A percentile compares a stretch with the other conserved stretches of the same genome.
phyloP scores from a whole-genome alignment of 2,113 vertebrate species.

The Lampris megalopsis region DNA sequence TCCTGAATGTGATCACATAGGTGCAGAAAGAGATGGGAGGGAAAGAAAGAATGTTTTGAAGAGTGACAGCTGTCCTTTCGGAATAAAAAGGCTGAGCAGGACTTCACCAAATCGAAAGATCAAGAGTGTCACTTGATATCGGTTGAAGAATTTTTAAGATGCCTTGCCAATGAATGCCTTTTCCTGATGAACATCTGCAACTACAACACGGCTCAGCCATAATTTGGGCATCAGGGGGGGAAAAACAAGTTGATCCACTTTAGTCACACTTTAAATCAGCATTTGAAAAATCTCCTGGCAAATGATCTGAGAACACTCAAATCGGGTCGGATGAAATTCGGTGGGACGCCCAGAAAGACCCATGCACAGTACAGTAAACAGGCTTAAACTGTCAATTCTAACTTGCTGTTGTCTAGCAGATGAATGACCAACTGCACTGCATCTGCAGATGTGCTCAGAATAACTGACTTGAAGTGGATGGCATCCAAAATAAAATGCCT shows the following conservation, averaged over 20 bases:
- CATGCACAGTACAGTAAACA: constrained; percentile 13
- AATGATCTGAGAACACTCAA: constrained; percentile 70
- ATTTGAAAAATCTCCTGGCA: constrained; percentile 79
- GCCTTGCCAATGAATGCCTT: constrained; percentile 45
- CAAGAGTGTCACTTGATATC: constrained; percentile 2
- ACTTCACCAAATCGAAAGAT: constrained; percentile 53
- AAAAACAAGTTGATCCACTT: constrained; percentile 79
- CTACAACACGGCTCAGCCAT: constrained; percentile 43
- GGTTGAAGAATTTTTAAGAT: constrained; percentile 11
- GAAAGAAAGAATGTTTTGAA: not conserved
- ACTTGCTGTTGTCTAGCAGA: constrained; percentile 47
- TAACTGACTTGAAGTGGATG: constrained; percentile 42
- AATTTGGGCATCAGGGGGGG: constrained; percentile 56
- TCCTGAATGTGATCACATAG: not conserved
- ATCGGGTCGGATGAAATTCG: constrained; percentile 71
- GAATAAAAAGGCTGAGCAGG: constrained; percentile 8
- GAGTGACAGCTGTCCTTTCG: constrained; percentile 17
- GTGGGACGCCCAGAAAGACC: constrained; percentile 44
- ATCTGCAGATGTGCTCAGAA: constrained; percentile 68
- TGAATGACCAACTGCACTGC: constrained; percentile 53
- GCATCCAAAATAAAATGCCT: constrained; percentile 49
- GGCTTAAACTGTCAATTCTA: constrained; percentile 46
- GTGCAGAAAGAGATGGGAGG: constrained; percentile 11
- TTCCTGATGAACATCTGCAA: constrained; percentile 58
- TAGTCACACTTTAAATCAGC: constrained; percentile 78